These are phyloP conservation scores for Axinella damicornis DNA, from an alignment of 37 sponge, comb jelly and placozoan genomes.

Conservation along the genomic window DNA sequence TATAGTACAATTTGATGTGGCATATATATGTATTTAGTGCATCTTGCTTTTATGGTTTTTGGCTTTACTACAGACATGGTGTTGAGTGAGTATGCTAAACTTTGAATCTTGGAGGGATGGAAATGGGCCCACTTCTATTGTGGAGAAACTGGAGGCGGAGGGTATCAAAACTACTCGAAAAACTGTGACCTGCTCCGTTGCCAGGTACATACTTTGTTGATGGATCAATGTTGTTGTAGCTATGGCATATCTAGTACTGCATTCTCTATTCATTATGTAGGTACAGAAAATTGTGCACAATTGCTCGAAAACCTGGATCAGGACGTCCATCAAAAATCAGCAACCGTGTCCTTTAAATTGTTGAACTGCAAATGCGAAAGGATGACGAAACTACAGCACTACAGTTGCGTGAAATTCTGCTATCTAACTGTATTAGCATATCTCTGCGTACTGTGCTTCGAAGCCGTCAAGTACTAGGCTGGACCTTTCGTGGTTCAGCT, in stretches of 20 bases:
- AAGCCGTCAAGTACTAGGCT: slow-evolving; percentile 8
- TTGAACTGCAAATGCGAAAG: slow-evolving; percentile 22
- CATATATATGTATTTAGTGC: no score
- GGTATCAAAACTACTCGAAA: neutral
- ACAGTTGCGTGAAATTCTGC: slow-evolving; percentile 20
- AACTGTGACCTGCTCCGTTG: slow-evolving; percentile 4
- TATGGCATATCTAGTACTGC: neutral
- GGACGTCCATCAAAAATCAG: slow-evolving; percentile 39
- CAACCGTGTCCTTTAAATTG: neutral
- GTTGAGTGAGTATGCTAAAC: slow-evolving; percentile 2
- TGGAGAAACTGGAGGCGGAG: neutral
- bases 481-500: slow-evolving; percentile 41
- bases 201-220: neutral
- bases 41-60: no score
- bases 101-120: neutral
- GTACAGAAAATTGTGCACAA: neutral
- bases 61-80: slow-evolving; percentile 1
- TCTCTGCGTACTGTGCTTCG: slow-evolving; percentile 5
- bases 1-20: no score
- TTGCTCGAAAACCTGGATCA: slow-evolving; percentile 20
- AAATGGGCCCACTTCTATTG: slow-evolving; percentile 4
- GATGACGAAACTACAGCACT: slow-evolving; percentile 55
- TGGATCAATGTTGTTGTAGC: neutral
- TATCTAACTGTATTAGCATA: neutral
- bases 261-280: neutral